Conservation (phyloP, 2,888 invertebrate genomes). For the Orthosia cruda region DNA sequence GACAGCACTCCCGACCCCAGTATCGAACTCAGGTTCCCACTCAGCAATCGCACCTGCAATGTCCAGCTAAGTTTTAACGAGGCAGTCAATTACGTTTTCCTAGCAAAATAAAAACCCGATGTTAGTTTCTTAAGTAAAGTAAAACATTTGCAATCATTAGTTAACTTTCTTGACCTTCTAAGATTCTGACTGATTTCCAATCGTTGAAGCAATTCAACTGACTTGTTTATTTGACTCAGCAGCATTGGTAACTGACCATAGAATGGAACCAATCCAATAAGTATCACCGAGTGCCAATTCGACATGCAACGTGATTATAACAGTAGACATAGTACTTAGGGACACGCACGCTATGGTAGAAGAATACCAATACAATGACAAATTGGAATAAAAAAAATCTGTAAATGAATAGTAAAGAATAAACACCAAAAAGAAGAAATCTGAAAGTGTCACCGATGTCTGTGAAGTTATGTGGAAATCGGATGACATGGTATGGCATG, state of each 20-base stretch:
- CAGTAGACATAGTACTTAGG: not conserved
- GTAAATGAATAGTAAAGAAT: too few species aligned
- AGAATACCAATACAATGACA: too few species aligned
- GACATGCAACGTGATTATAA: constrained; percentile 3
- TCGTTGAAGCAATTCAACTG: not conserved
- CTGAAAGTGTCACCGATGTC: too few species aligned
- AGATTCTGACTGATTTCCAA: constrained; percentile 30
- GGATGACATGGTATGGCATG: too few species aligned
- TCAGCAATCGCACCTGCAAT: not conserved
- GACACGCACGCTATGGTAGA: not conserved
- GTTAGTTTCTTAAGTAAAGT: constrained; percentile 4
- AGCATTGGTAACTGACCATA: constrained; percentile 8
- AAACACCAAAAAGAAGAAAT: too few species aligned
- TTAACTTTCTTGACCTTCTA: constrained; percentile 5
- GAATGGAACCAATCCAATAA: constrained; percentile 23
- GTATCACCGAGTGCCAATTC: constrained; percentile 22
- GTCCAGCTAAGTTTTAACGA: not conserved
- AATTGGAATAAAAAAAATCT: too few species aligned
- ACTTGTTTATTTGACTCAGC: constrained; percentile 26
- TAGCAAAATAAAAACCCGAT: not conserved
- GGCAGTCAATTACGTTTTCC: not conserved
- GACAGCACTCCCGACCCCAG: not conserved
- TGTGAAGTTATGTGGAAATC: too few species aligned
- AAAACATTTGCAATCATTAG: not conserved
- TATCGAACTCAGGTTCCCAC: not conserved